Conservation (phyloP, 2,888 invertebrate genomes). For the Drosophila neotestacea region DNA sequence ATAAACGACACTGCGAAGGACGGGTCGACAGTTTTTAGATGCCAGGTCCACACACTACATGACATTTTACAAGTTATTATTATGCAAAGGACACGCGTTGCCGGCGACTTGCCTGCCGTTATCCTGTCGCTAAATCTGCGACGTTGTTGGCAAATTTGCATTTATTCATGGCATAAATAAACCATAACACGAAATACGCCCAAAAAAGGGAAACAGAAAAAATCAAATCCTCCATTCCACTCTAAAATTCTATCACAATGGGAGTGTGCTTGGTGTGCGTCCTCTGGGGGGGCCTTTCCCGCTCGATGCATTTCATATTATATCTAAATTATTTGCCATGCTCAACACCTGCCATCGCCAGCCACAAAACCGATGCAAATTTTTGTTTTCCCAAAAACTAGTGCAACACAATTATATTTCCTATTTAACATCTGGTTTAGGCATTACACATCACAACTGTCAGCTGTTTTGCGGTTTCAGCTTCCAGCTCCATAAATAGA, state of each 20-base stretch:
- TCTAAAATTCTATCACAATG: not conserved
- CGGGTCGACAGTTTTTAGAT: slow-evolving; percentile 26
- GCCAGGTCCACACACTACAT: slow-evolving; percentile 54
- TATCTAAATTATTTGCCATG: slow-evolving; percentile 44
- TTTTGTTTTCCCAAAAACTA: slow-evolving; percentile 45
- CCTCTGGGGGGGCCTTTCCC: slow-evolving; percentile 9
- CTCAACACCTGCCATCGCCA: slow-evolving; percentile 45
- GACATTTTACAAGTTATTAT: slow-evolving; percentile 77
- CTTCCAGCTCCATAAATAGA: slow-evolving; percentile 4
- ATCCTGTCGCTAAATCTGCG: slow-evolving; percentile 74
- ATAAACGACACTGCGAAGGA: slow-evolving; percentile 20
- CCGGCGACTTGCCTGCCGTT: slow-evolving; percentile 43
- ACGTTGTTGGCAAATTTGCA: slow-evolving; percentile 71
- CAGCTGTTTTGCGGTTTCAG: slow-evolving; percentile 47
- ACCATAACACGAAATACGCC: slow-evolving; percentile 38
- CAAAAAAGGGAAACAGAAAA: slow-evolving; percentile 7
- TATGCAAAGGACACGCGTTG: slow-evolving; percentile 75
- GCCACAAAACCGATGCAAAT: slow-evolving; percentile 44
- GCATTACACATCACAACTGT: slow-evolving; percentile 11
- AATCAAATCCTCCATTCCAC: slow-evolving; percentile 19
- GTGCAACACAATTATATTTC: slow-evolving; percentile 50
- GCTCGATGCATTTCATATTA: slow-evolving; percentile 40
- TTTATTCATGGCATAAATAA: slow-evolving; percentile 78
- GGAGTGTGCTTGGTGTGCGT: slow-evolving; percentile 6
- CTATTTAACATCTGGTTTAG: slow-evolving; percentile 52